phyloP scores from a whole-genome alignment of 2,113 vertebrate species.

The Azemiops feae region DNA sequence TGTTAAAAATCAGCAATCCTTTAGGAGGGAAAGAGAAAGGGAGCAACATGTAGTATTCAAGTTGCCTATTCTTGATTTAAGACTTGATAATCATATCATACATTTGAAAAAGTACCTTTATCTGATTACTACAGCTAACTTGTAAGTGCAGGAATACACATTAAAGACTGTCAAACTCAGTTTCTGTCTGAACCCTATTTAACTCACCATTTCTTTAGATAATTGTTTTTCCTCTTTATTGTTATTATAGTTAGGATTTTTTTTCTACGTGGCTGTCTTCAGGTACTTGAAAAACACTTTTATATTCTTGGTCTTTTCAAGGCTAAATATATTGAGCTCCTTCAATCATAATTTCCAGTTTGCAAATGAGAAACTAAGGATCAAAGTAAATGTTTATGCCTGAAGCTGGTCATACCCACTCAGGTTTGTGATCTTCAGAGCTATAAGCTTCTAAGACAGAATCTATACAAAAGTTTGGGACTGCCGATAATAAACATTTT shows the following conservation, averaged over 20 bases:
- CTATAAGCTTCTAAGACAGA: neutral
- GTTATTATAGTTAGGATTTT: neutral
- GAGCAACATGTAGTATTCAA: neutral
- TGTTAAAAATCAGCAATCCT: neutral
- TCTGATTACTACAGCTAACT: neutral
- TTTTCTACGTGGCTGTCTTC: neutral
- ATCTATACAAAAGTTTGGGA: neutral
- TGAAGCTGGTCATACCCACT: neutral
- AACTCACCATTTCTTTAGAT: neutral
- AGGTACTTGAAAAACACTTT: neutral
- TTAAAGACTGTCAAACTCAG: neutral
- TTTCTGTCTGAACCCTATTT: neutral
- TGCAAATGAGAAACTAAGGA: neutral
- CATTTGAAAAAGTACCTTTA: neutral
- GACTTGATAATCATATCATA: neutral
- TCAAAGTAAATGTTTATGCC: neutral
- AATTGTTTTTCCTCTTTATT: neutral
- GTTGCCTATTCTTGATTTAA: neutral
- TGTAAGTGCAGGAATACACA: neutral
- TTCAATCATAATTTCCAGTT: neutral
- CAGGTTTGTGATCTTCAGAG: neutral
- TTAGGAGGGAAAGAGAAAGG: neutral
- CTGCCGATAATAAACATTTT: neutral
- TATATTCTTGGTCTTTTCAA: neutral
- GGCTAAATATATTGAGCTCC: neutral